These are phyloP conservation scores for Catharus ustulatus DNA, from an alignment of 2,797 vertebrate species.

Conservation along the genomic window DNA sequence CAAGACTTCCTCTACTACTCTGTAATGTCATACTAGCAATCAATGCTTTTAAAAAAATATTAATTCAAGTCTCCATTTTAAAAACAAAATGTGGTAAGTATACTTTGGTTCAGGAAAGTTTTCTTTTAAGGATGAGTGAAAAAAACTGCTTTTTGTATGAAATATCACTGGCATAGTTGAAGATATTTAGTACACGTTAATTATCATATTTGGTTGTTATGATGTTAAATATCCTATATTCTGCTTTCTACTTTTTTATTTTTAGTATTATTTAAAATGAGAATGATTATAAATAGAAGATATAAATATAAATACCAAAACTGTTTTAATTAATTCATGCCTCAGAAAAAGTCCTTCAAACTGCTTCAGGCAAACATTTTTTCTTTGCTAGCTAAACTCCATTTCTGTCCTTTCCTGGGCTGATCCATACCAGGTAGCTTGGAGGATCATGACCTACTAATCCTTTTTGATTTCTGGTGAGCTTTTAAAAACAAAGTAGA, in stretches of 20 bases:
- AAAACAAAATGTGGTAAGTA: slow-evolving; percentile 24
- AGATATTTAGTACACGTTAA: background rate
- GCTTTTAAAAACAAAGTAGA: slow-evolving; percentile 64
- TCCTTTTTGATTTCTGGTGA: slow-evolving; percentile 67
- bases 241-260: slow-evolving; percentile 51
- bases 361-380: slow-evolving; percentile 48
- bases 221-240: slow-evolving; percentile 32
- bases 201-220: slow-evolving; percentile 30
- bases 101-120: slow-evolving; percentile 51
- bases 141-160: background rate
- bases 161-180: background rate
- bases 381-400: slow-evolving; percentile 18
- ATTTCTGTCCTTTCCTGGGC: slow-evolving; percentile 38
- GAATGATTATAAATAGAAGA: background rate
- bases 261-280: slow-evolving; percentile 41
- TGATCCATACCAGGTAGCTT: slow-evolving; percentile 68
- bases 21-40: background rate
- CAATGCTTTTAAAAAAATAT: background rate
- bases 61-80: background rate
- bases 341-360: background rate
- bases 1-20: background rate
- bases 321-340: background rate
- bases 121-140: background rate
- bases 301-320: background rate
- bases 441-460: slow-evolving; percentile 66